These are phyloP conservation scores for Caenorhabditis parvicauda DNA, from an alignment of 2,888 invertebrate species.

Conservation along the genomic window DNA sequence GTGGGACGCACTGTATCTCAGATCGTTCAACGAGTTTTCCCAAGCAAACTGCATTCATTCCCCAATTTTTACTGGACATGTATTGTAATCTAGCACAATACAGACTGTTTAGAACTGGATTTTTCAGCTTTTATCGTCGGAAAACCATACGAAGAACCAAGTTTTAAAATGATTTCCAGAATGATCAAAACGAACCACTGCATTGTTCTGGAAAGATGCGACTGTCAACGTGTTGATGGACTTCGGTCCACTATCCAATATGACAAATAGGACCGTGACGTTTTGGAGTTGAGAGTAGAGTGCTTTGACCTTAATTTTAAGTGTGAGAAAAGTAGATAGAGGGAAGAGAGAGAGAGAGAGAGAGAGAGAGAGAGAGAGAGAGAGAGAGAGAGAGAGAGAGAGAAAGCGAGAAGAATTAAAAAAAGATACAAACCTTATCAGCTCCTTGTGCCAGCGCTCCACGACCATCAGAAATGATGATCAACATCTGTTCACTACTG, in stretches of 20 bases:
- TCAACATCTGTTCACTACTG: constrained; percentile 75
- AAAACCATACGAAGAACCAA: no score
- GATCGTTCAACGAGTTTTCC: no score
- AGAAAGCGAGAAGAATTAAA: background rate
- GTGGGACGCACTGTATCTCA: no score
- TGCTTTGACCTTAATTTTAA: constrained; percentile 26
- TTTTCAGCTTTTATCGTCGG: no score
- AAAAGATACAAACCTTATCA: constrained; percentile 70
- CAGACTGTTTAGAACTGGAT: no score
- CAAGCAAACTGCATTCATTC: no score
- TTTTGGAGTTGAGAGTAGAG: constrained; percentile 64
- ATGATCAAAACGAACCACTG: constrained; percentile 27
- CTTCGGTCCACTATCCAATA: constrained; percentile 89
- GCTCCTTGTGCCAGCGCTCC: constrained; percentile 84
- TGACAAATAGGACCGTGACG: constrained; percentile 89
- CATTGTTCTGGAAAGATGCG: constrained; percentile 72
- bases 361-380: no score
- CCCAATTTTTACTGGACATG: no score
- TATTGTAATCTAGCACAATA: no score
- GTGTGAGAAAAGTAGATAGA: background rate
- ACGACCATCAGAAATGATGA: constrained; percentile 91
- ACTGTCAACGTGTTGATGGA: constrained; percentile 86
- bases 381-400: no score
- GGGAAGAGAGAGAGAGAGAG: no score
- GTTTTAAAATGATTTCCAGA: no score